Percentiles rank a stretch among this genome's conserved stretches.
These are phyloP conservation scores for Nesoenas mayeri DNA, from an alignment of 2,113 vertebrate species.

Conservation along the genomic window DNA sequence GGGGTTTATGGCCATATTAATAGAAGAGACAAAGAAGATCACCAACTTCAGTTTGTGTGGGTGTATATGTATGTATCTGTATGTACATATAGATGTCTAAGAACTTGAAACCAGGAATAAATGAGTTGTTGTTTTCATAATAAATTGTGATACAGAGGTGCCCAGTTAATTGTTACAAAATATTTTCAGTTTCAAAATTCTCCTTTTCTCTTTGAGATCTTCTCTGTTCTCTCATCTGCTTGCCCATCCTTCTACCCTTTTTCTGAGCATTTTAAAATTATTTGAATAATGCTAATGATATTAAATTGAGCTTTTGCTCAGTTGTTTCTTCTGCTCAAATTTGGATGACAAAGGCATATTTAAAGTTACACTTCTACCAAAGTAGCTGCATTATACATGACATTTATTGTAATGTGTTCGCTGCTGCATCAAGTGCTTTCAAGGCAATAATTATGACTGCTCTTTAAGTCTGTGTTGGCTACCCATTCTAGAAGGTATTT, in stretches of 20 bases:
- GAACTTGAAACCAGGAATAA: background rate
- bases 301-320: background rate
- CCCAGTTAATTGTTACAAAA: background rate
- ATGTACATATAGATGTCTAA: background rate
- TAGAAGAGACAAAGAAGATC: background rate
- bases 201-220: background rate
- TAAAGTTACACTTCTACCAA: background rate
- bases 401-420: constrained; percentile 11
- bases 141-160: background rate
- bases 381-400: background rate
- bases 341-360: constrained; percentile 38
- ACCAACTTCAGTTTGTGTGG: background rate
- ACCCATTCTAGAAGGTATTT: background rate
- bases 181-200: background rate
- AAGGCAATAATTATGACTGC: constrained; percentile 20
- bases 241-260: background rate
- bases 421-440: constrained; percentile 38
- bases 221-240: background rate
- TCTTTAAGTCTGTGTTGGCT: background rate
- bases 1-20: background rate
- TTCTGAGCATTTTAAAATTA: background rate
- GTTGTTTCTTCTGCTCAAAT: background rate
- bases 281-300: background rate
- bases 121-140: background rate
- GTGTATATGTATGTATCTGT: fast-evolving